A percentile compares a stretch with the other conserved stretches of the same genome.
Conservation (phyloP, 2,888 invertebrate species). For the Thereva unica region DNA sequence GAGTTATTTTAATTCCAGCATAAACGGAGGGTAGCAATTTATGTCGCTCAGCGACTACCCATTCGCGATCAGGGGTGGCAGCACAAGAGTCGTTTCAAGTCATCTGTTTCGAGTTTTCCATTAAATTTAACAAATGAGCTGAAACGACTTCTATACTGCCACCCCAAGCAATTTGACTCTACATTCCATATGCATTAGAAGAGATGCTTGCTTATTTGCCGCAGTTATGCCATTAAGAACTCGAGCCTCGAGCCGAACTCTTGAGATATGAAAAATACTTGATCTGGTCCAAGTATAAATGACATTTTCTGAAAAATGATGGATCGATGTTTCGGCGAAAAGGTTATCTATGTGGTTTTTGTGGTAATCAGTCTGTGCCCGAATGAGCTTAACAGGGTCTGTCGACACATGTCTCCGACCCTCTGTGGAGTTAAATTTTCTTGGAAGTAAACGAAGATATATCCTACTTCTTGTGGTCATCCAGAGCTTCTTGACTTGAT, state of each 20-base stretch:
- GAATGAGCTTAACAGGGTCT: constrained; percentile 26
- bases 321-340: constrained; percentile 34
- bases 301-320: constrained; percentile 23
- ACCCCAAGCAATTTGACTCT: too few relatives aligned
- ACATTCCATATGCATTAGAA: too few relatives aligned
- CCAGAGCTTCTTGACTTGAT: too few relatives aligned
- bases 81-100: too few relatives aligned
- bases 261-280: constrained; percentile 39
- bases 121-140: too few relatives aligned
- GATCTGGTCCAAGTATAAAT: constrained; percentile 31
- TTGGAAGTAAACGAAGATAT: constrained; percentile 32
- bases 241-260: constrained; percentile 52
- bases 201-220: constrained; percentile 51
- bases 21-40: too few relatives aligned
- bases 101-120: too few relatives aligned
- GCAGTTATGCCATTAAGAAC: constrained; percentile 53
- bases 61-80: too few relatives aligned
- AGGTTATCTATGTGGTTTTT: constrained; percentile 34
- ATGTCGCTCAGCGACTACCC: too few relatives aligned
- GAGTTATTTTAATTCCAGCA: too few relatives aligned
- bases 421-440: constrained; percentile 34
- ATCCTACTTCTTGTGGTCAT: constrained; percentile 27
- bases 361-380: constrained; percentile 31
- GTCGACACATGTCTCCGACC: constrained; percentile 33
- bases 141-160: too few relatives aligned